Base-by-base conservation (phyloP, 1,140 invertebrate species). In the Nilaparvata lugens region DNA sequence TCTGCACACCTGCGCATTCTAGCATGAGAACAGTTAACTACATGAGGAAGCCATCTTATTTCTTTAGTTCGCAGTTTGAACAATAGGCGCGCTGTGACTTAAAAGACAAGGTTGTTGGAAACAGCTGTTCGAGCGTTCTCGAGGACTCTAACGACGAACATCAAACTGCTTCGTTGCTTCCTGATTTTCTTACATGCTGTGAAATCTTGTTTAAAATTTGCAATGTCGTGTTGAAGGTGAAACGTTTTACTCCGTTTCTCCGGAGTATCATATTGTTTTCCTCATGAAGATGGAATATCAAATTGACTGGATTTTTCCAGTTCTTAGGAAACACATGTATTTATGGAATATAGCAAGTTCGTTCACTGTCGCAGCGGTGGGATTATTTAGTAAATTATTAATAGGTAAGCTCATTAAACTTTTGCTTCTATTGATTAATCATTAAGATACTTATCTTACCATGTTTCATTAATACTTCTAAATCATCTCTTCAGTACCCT, bases 291-390 rank as follows among this genome's bases (percentile, higher is more conserved):
- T 48, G 45, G 45, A 48, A 19, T 48, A 48, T 48, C 16, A 48
- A 48, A 23, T 48, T 18, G 45, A 48, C 45, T 48, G 45, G 45
- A 48, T 48, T 19, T 48, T 48, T 48, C 45, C 45, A 48, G 45
- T 23, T 9, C 45, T 48, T 6, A 48, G 45, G 14, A 48, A 48
- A 48, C 45, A 18, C 21, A 19, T 48, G 45, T 48, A 48, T 48
- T 48, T 48, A 23, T 48, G 45, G 45, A 48, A 48, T 6, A 48
- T 48, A 19, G 45, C 45, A 5, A 48, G 45, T 16, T 48, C 45
- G 5, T 48, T 48, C 21, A 48, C 45, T 48, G 45, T 48, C 16
- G 45, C 45, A 16, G 45, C 45, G 16, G 45, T 48, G 45, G 45
- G 45, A 48, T 19, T 48, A 48, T 48, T 48, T 48, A 48, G 45